These are phyloP conservation scores for Hippoglossus hippoglossus DNA, from an alignment of 2,797 vertebrate species.

Conservation along the genomic window DNA sequence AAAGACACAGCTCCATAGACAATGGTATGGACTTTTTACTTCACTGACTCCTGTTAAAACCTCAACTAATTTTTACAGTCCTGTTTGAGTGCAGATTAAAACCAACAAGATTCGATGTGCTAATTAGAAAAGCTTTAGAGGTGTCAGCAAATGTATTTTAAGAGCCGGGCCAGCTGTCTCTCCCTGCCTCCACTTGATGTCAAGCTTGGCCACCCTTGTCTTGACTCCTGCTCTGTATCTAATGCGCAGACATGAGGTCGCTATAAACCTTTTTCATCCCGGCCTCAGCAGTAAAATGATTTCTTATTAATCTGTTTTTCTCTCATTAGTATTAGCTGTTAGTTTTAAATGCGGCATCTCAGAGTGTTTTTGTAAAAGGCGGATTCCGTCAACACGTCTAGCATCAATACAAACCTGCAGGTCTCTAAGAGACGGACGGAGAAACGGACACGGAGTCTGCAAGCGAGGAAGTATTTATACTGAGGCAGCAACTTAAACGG, in stretches of 20 bases:
- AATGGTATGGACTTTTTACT: neutral
- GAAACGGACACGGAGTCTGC: constrained; percentile 3
- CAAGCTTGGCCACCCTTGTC: neutral
- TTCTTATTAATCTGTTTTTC: neutral
- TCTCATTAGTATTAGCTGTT: neutral
- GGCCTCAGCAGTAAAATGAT: neutral
- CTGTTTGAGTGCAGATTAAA: neutral
- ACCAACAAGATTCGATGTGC: neutral
- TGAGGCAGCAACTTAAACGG: constrained; percentile 71
- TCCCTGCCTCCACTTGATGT: neutral
- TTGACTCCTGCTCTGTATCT: neutral
- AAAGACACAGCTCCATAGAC: too few relatives aligned
- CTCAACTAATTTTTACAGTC: neutral
- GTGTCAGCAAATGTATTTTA: constrained; percentile 18
- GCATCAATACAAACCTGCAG: constrained; percentile 40
- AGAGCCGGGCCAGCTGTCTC: constrained; percentile 7
- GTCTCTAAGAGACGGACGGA: constrained; percentile 40
- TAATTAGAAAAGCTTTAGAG: constrained; percentile 10
- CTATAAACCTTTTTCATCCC: neutral
- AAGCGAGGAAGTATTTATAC: constrained; percentile 61
- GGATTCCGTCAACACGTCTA: constrained; percentile 29
- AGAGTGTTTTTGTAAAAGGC: constrained; percentile 26
- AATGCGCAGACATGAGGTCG: neutral
- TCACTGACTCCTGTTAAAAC: neutral
- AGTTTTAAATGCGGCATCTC: constrained; percentile 11